phyloP scores from a whole-genome alignment of 2,797 vertebrate species.

The Hemitrygon akajei region DNA sequence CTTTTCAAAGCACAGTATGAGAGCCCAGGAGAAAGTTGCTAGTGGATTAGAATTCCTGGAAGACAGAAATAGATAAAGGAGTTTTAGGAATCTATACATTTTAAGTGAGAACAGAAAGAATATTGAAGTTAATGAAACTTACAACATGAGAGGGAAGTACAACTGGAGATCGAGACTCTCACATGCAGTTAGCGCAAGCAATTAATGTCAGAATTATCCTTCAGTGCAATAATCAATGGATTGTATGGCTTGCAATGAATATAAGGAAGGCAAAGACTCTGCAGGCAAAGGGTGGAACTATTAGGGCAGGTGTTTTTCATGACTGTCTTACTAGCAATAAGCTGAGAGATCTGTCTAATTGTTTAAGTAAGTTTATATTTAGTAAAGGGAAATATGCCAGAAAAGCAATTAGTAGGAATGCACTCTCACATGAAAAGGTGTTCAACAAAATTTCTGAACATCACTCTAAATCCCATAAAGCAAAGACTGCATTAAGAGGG shows the following conservation, averaged over 20 bases:
- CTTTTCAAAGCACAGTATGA: background rate
- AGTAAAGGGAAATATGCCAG: constrained; percentile 3
- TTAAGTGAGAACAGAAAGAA: too few relatives aligned
- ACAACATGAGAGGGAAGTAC: too few relatives aligned
- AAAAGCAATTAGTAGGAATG: constrained; percentile 3
- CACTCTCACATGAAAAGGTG: background rate
- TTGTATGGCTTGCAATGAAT: background rate
- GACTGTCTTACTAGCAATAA: background rate
- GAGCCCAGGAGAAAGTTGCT: background rate
- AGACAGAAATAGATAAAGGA: background rate
- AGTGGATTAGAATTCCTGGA: background rate
- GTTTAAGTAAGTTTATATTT: background rate
- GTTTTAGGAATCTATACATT: background rate
- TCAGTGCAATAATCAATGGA: background rate
- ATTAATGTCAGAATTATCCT: too few relatives aligned
- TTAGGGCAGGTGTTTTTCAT: background rate
- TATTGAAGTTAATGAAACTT: too few relatives aligned
- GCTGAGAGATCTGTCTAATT: background rate
- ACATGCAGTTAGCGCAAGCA: too few relatives aligned
- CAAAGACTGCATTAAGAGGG: background rate
- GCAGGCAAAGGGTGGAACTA: background rate
- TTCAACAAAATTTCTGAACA: background rate
- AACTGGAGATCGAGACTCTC: too few relatives aligned
- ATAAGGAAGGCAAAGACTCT: background rate
- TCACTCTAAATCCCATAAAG: background rate